phyloP scores from a whole-genome alignment of 2,797 vertebrate genomes.

The Heterohyrax brucei region DNA sequence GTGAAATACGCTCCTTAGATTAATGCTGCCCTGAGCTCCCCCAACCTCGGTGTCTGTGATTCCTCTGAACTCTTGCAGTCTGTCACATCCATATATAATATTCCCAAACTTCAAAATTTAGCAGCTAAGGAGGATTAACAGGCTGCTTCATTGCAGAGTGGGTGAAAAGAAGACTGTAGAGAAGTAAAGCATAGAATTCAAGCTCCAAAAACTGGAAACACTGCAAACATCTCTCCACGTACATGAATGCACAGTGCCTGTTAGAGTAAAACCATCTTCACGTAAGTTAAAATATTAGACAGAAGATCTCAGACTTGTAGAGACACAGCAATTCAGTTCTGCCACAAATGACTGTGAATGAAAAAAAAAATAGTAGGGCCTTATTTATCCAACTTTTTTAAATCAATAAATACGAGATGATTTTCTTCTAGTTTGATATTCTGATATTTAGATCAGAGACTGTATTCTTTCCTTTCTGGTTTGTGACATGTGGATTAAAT shows the following conservation, averaged over 20 bases:
- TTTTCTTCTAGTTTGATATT: not conserved
- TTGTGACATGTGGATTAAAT: not conserved
- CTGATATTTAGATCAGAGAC: not conserved
- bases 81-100: not conserved
- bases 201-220: not conserved
- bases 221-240: not conserved
- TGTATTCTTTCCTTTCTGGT: not conserved
- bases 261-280: not conserved
- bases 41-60: conserved; percentile 54
- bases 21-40: conserved; percentile 1
- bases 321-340: not conserved
- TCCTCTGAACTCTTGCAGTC: not conserved
- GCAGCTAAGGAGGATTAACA: not conserved
- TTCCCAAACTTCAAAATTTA: not conserved
- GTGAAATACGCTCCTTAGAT: not conserved
- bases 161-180: not conserved
- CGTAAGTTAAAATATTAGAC: fast-evolving
- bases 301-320: not conserved
- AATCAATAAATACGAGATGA: not conserved
- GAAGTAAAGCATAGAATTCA: fast-evolving
- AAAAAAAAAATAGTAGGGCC: not conserved
- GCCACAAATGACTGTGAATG: not conserved
- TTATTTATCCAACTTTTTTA: not conserved
- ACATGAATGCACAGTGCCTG: not conserved
- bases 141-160: not conserved